These are phyloP conservation scores for Brachionus plicatilis DNA, from an alignment of 1,140 invertebrate species.

Conservation along the genomic window DNA sequence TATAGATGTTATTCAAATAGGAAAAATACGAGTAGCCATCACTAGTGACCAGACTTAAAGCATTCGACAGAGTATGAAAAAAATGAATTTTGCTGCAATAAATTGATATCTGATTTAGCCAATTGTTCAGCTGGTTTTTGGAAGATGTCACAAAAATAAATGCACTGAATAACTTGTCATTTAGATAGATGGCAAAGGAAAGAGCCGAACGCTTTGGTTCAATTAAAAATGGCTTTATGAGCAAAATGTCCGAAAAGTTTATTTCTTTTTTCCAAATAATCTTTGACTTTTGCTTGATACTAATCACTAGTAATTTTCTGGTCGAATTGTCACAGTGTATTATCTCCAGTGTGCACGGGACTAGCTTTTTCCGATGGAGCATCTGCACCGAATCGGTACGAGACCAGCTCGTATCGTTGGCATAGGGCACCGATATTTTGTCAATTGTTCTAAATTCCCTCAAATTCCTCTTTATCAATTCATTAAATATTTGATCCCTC, in stretches of 20 bases:
- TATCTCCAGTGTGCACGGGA: neutral
- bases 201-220: neutral
- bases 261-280: neutral
- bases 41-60: neutral
- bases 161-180: neutral
- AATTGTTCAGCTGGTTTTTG: neutral
- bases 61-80: neutral
- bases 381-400: neutral
- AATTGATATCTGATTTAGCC: constrained; percentile 21
- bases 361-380: neutral
- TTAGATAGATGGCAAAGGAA: constrained; percentile 3
- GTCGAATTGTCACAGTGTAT: neutral
- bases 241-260: neutral
- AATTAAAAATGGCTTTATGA: neutral
- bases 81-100: neutral
- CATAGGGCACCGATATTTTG: constrained; percentile 34
- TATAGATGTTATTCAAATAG: neutral
- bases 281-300: neutral
- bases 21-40: constrained; percentile 19
- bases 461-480: constrained; percentile 7
- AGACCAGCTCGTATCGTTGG: constrained; percentile 24
- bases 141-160: constrained; percentile 9
- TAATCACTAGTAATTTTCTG: neutral
- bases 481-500: neutral
- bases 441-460: constrained; percentile 7